Percentiles rank a stretch among this genome's conserved stretches.
These are phyloP conservation scores for Pseudococcus longispinus DNA, from an alignment of 2,888 invertebrate genomes.

Conservation along the genomic window DNA sequence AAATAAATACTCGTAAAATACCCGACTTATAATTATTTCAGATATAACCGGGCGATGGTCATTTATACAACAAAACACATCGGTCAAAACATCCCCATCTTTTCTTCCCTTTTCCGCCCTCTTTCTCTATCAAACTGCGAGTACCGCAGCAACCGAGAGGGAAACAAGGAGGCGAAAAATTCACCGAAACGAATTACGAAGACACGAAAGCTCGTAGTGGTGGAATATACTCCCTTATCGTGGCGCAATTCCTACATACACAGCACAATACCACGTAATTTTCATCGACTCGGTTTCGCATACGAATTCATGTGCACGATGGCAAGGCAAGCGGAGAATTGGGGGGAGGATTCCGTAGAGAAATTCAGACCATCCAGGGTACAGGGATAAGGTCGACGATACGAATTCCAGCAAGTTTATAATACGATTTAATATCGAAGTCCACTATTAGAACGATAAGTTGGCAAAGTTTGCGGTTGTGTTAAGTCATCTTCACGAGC, in stretches of 20 bases:
- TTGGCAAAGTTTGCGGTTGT: slow-evolving; percentile 40
- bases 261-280: slow-evolving; percentile 18
- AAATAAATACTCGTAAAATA: not conserved
- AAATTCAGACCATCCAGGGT: not conserved
- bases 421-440: slow-evolving; percentile 42
- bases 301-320: not conserved
- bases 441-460: slow-evolving; percentile 41
- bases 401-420: slow-evolving; percentile 38
- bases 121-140: no score
- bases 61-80: not conserved
- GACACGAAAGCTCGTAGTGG: not conserved
- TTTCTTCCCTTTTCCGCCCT: no score
- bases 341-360: not conserved
- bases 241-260: not conserved
- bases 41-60: not conserved
- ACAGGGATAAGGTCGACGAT: slow-evolving; percentile 13
- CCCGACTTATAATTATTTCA: not conserved
- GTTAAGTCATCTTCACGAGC: slow-evolving; percentile 23
- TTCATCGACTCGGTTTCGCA: slow-evolving; percentile 24
- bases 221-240: not conserved
- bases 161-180: no score
- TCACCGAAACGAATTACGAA: not conserved
- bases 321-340: no score
- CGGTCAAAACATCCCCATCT: not conserved
- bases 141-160: no score